Percentiles rank a stretch among this genome's conserved stretches.
phyloP scores from a whole-genome alignment of 2,888 invertebrate species.

The Rhodophaea formosa region DNA sequence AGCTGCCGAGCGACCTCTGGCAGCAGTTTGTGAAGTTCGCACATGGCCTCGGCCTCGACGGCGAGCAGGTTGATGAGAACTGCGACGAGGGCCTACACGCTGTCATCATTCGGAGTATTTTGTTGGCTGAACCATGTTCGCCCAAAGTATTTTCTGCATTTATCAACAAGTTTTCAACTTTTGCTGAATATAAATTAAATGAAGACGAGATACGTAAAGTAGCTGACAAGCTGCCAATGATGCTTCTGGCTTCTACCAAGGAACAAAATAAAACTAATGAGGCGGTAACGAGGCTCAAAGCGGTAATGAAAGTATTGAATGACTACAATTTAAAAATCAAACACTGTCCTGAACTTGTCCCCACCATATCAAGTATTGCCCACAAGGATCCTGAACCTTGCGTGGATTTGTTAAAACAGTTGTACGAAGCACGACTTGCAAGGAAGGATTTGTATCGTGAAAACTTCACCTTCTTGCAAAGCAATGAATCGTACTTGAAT shows the following conservation, averaged over 20 bases:
- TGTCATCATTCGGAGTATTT: conserved; percentile 47
- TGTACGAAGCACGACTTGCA: conserved; percentile 44
- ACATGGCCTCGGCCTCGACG: conserved; percentile 55
- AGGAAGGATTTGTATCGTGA: conserved; percentile 46
- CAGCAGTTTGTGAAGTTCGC: conserved; percentile 45
- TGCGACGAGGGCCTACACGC: conserved; percentile 60
- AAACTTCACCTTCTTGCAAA: conserved; percentile 42
- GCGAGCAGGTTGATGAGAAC: conserved; percentile 37
- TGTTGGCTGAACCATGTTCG: conserved; percentile 33
- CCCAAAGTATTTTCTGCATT: conserved; percentile 38
- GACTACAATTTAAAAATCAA: conserved; percentile 3
- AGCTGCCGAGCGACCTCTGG: conserved; percentile 50
- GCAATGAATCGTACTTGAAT: conserved; percentile 52
- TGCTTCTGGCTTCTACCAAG: not conserved
- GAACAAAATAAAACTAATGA: not conserved
- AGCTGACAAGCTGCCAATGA: not conserved
- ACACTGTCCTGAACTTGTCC: conserved; percentile 33
- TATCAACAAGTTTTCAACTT: conserved; percentile 42
- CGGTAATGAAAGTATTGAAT: not conserved
- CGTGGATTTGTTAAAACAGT: conserved; percentile 33
- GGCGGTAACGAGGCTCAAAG: not conserved
- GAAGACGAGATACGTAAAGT: conserved; percentile 17
- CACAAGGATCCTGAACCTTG: conserved; percentile 31
- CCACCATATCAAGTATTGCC: conserved; percentile 35
- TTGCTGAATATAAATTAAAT: conserved; percentile 45